Percentiles rank a stretch among this genome's conserved stretches.
phyloP scores from a whole-genome alignment of 2,888 invertebrate genomes.

The Pegoplata infirma region DNA sequence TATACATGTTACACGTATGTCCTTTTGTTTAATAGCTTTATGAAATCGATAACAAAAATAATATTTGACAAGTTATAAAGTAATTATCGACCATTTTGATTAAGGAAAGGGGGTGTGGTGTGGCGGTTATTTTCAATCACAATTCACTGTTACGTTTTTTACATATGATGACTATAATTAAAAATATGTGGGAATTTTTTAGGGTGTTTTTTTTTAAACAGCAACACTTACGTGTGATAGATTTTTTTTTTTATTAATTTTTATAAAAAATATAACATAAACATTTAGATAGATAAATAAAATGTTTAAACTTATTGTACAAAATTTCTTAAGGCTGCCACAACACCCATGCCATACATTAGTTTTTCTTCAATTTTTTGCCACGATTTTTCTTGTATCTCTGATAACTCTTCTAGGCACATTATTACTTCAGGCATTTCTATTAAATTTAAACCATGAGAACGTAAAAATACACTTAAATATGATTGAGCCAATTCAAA shows the following conservation, averaged over 20 bases:
- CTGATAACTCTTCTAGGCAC: constrained; percentile 81
- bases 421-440: constrained; percentile 80
- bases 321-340: constrained; percentile 85
- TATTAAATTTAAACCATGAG: constrained; percentile 83
- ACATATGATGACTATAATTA: neutral
- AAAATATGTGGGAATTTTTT: neutral
- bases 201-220: neutral
- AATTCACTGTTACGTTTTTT: neutral
- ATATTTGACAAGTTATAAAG: constrained; percentile 16
- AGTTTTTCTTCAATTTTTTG: constrained; percentile 83
- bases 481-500: constrained; percentile 96
- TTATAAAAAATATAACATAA: constrained; percentile 7
- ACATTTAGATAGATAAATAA: neutral
- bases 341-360: constrained; percentile 86
- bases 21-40: constrained; percentile 24
- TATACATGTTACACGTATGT: constrained; percentile 5
- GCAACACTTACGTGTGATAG: neutral
- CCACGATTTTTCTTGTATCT: constrained; percentile 83
- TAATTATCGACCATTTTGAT: constrained; percentile 6
- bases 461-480: constrained; percentile 91
- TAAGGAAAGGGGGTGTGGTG: neutral
- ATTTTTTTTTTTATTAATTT: constrained; percentile 9
- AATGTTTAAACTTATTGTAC: constrained; percentile 64
- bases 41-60: constrained; percentile 38
- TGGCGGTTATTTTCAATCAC: neutral